Conservation (phyloP, 2,888 invertebrate species). For the Drymonia ruficornis region DNA sequence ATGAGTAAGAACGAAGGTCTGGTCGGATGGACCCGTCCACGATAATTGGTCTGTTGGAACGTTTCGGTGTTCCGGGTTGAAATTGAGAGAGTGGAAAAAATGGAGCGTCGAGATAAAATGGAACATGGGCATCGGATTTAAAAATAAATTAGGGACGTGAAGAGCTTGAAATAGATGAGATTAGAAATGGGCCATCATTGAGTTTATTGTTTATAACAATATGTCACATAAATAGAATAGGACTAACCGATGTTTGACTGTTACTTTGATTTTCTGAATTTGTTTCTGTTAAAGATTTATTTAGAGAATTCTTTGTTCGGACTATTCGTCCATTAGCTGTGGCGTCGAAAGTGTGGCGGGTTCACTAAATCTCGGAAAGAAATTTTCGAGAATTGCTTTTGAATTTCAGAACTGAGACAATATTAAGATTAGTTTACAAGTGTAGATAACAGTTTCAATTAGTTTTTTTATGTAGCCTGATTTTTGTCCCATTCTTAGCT, state of each 20-base stretch:
- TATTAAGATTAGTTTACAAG: no score
- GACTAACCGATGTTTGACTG: constrained; percentile 6
- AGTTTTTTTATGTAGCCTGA: no score
- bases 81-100: constrained; percentile 30
- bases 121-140: constrained; percentile 20
- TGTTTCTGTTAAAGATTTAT: background rate
- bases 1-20: constrained; percentile 56
- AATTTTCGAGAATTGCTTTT: background rate
- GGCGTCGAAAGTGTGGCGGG: background rate
- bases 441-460: no score
- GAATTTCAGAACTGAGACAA: background rate
- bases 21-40: constrained; percentile 34
- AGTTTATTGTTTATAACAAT: constrained; percentile 18
- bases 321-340: background rate
- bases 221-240: constrained; percentile 14
- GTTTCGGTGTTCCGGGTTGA: constrained; percentile 26
- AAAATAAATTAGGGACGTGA: constrained; percentile 27
- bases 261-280: background rate
- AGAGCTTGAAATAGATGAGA: constrained; percentile 14
- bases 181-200: constrained; percentile 10
- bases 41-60: constrained; percentile 37
- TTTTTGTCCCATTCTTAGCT: no score
- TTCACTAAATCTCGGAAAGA: background rate
- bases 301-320: background rate
- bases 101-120: constrained; percentile 25